These are phyloP conservation scores for Tragelaphus buxtoni DNA, from an alignment of 2,113 vertebrate genomes.

Conservation along the genomic window DNA sequence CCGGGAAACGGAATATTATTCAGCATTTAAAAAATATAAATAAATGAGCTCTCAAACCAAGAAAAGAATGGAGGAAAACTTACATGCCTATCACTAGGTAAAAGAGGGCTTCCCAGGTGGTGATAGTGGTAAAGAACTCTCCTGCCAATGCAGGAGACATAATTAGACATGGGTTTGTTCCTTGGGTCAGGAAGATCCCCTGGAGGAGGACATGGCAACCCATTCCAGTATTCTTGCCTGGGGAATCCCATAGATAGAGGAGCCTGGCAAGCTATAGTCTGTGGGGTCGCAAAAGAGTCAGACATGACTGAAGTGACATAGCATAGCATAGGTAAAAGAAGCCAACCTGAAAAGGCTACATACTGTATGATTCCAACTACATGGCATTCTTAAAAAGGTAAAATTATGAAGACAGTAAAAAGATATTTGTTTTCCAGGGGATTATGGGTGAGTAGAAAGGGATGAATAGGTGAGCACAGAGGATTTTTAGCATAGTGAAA, in stretches of 20 bases:
- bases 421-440: background rate
- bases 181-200: background rate
- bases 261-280: background rate
- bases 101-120: background rate
- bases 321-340: background rate
- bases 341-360: background rate
- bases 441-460: background rate
- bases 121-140: background rate
- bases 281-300: background rate
- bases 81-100: background rate
- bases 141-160: background rate
- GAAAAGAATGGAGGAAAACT: background rate
- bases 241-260: background rate
- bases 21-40: background rate
- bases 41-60: background rate
- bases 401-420: background rate
- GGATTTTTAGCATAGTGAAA: background rate
- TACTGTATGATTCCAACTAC: background rate
- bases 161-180: background rate
- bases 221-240: background rate
- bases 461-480: background rate
- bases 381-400: background rate
- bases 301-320: background rate
- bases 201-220: background rate
- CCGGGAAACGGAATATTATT: background rate